phyloP scores from a whole-genome alignment of 1,140 invertebrate species.

The Cydia splendana region DNA sequence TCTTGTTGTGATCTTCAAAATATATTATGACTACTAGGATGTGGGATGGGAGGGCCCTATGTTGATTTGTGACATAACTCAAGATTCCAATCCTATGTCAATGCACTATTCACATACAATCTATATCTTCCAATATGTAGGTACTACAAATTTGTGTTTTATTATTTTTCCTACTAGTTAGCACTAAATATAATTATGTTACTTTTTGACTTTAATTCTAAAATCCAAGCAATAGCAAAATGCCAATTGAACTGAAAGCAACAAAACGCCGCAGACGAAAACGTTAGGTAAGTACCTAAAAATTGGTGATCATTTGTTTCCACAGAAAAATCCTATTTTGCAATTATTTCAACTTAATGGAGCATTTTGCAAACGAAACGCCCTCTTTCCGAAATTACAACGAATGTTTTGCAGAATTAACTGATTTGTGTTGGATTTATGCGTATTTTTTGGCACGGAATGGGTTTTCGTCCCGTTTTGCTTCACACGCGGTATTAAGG shows the following conservation, averaged over 20 bases:
- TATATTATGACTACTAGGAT: no score
- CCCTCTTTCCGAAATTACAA: slow-evolving; percentile 31
- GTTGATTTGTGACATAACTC: no score
- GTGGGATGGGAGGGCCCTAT: no score
- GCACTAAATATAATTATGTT: no score
- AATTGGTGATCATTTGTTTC: slow-evolving; percentile 28
- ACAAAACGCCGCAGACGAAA: background rate
- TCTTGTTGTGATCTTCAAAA: no score
- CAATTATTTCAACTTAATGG: slow-evolving; percentile 31
- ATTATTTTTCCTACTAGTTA: no score
- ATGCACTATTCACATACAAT: no score
- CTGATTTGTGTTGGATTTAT: slow-evolving; percentile 35
- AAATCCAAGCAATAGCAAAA: background rate
- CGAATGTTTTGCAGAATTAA: slow-evolving; percentile 35
- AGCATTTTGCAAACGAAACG: slow-evolving; percentile 29
- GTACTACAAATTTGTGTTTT: no score
- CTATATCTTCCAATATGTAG: no score
- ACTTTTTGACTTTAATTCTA: background rate
- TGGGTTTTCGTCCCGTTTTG: slow-evolving; percentile 27
- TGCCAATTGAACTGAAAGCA: background rate
- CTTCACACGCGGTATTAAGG: slow-evolving; percentile 39
- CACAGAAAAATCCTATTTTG: slow-evolving; percentile 19
- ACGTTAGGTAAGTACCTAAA: background rate
- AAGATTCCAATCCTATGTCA: no score
- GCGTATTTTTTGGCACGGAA: slow-evolving; percentile 28